A percentile compares a stretch with the other conserved stretches of the same genome.
phyloP scores from a whole-genome alignment of 2,797 vertebrate species.

The Coregonus sp. region DNA sequence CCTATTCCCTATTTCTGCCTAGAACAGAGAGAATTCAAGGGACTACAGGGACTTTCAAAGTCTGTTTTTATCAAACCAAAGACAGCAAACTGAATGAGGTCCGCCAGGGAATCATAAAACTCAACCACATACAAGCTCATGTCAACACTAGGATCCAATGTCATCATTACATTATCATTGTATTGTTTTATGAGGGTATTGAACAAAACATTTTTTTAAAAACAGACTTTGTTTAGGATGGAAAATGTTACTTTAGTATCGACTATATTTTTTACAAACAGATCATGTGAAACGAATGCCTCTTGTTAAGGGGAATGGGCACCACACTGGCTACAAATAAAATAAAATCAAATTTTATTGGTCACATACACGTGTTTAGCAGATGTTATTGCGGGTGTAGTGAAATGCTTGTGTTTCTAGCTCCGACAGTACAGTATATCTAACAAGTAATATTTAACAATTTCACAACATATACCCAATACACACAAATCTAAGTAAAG shows the following conservation, averaged over 20 bases:
- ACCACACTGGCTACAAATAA: not conserved
- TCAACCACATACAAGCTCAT: not conserved
- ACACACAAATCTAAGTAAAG: no score
- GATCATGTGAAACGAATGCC: constrained; percentile 12
- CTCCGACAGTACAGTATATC: no score
- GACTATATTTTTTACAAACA: not conserved
- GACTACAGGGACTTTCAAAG: not conserved
- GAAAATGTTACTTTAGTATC: not conserved
- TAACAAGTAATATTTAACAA: no score
- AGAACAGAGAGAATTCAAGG: not conserved
- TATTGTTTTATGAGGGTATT: not conserved
- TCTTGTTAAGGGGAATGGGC: not conserved
- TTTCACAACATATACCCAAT: no score
- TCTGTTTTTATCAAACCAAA: constrained; percentile 3
- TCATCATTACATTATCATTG: not conserved
- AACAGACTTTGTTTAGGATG: constrained; percentile 12
- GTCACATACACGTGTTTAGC: no score
- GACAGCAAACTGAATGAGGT: not conserved
- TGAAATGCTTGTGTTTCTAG: no score
- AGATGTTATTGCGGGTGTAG: no score
- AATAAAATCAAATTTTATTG: no score
- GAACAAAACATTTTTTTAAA: not conserved
- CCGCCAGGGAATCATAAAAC: not conserved
- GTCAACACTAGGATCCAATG: constrained; percentile 6
- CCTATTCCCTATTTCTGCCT: not conserved